Base-by-base conservation (phyloP, 2,113 vertebrate genomes). In the Dicrurus megarhynchus region DNA sequence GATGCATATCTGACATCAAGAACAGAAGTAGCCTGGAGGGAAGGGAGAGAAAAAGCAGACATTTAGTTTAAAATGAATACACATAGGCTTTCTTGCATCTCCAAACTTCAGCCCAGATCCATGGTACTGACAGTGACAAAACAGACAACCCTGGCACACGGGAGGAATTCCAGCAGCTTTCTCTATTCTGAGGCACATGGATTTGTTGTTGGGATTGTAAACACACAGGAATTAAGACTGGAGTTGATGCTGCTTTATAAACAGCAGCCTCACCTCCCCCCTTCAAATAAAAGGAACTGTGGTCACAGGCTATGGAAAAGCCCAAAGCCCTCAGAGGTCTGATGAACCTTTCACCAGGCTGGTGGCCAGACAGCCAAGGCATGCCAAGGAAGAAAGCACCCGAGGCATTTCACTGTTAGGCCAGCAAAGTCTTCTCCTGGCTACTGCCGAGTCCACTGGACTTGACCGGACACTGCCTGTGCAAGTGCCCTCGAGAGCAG, bases 1-100 rank as follows among this genome's bases (percentile, higher is more conserved):
- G 98, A 98, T 49, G 98, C 75, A 12, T 98, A 98, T 98, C 98
- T 98, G 95, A 98, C 98, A 80, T 98, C 98, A 50, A 98, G 98
- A 91, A 98, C 98, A 84, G 98, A 98, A 97, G 98, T 97, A 94
- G 97, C 98, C 98, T 98, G 93, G 73, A 94, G 70, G 84, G 69
- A 60, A 95, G 76, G 3, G 50, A 52, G 5, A 75, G 52, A 93
- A 94, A 96, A 95, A 96, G 76, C 82, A 96, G 56, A 87, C 0
- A 2, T 89, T 96, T 93, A 96, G 83, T 93, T 96, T 81, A 84
- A 82, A 89, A 75, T 78, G 18, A 90, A 92, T 52, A 78, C 28
- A 84, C n/a, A 81, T 0, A 64, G 21, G 57, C 56, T 82, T 84
- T 82, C 64, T 55, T 77, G 33, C 52, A 90, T 67, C 73, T 94